These are phyloP conservation scores for Onthophagus sagittarius DNA, from an alignment of 2,888 invertebrate genomes.

Conservation along the genomic window DNA sequence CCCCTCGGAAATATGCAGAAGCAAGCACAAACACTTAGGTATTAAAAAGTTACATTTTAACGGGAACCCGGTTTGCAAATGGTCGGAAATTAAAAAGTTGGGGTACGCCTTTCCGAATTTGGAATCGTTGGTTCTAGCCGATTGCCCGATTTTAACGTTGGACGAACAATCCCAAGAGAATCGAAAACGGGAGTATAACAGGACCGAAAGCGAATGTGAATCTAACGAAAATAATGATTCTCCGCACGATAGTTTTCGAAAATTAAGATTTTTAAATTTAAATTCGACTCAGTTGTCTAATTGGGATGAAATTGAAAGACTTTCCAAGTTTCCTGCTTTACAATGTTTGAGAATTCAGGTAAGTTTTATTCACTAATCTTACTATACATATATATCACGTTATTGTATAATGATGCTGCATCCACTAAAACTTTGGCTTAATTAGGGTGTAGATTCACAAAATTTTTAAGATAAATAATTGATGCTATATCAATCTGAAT, in stretches of 20 bases:
- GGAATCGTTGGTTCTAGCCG: constrained; percentile 80
- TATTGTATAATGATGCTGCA: too few species aligned
- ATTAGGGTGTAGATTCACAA: too few species aligned
- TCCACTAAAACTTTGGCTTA: too few species aligned
- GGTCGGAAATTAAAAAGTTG: constrained; percentile 79
- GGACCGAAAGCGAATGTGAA: constrained; percentile 54
- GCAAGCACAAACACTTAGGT: constrained; percentile 54
- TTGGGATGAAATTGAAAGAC: constrained; percentile 86
- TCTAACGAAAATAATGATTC: constrained; percentile 56
- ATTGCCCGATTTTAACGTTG: constrained; percentile 69
- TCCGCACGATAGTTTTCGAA: constrained; percentile 62
- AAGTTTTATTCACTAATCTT: constrained; percentile 13
- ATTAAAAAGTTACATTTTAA: constrained; percentile 82
- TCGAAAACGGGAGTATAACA: constrained; percentile 40
- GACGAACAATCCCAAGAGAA: constrained; percentile 36
- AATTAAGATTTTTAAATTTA: constrained; percentile 75
- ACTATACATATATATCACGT: too few species aligned
- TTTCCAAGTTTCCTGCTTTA: constrained; percentile 78
- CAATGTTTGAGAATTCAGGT: constrained; percentile 81
- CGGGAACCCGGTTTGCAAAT: constrained; percentile 79
- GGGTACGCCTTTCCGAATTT: constrained; percentile 83
- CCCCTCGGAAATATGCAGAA: constrained; percentile 35
- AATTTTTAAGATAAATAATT: too few species aligned
- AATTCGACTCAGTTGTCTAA: constrained; percentile 78
- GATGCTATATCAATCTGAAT: too few species aligned